Percentiles rank a stretch among this genome's conserved stretches.
Evolutionary conservation across 92 coral and sea anemone genomes (phyloP).

Genomic region (Isaurus tuberculatus): DNA sequence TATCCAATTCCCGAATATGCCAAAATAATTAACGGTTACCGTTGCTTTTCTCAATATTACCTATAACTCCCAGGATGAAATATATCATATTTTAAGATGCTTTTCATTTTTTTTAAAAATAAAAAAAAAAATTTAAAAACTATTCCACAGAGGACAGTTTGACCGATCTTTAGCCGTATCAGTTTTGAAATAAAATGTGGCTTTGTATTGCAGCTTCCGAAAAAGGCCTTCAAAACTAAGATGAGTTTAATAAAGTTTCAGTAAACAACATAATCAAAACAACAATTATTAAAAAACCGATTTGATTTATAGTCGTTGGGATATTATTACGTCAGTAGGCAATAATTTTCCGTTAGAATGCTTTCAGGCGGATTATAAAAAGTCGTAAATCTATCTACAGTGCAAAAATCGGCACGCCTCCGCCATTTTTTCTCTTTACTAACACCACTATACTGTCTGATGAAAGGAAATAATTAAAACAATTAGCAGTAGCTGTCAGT

Average conservation of each 20-base stretch:
- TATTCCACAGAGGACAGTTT: too few species aligned
- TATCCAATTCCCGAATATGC: too few species aligned
- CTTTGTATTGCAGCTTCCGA: neutral
- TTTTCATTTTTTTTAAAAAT: too few species aligned
- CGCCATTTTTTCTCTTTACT: neutral
- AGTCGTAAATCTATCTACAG: neutral
- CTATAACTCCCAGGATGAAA: too few species aligned
- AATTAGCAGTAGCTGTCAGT: neutral
- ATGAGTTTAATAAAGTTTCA: neutral
- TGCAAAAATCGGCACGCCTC: neutral
- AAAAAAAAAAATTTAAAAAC: too few species aligned
- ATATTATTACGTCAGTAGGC: neutral
- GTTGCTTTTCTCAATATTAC: too few species aligned
- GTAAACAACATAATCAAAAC: neutral
- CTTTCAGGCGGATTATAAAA: neutral
- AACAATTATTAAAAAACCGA: neutral
- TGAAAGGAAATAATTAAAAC: neutral
- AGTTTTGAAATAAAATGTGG: too few species aligned
- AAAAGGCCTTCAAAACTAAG: neutral
- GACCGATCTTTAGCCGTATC: too few species aligned
- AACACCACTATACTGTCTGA: neutral
- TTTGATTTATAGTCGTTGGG: neutral
- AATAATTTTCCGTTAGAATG: neutral
- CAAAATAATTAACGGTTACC: too few species aligned
- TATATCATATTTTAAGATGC: too few species aligned